These are phyloP conservation scores for Corella eumyota DNA, from an alignment of 23 tunicate genomes.

Conservation along the genomic window DNA sequence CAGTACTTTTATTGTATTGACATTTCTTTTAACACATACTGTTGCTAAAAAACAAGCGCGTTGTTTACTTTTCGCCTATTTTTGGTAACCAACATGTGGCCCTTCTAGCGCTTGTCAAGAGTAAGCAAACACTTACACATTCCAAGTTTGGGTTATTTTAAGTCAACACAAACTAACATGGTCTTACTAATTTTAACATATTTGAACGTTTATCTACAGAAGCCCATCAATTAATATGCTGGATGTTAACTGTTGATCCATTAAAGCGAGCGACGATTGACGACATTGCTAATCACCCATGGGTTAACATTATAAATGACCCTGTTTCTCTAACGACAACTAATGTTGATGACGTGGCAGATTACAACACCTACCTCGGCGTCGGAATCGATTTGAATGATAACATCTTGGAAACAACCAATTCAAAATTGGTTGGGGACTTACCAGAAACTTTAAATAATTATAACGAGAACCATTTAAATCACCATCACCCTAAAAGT, in stretches of 20 bases:
- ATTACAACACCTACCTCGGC: background rate
- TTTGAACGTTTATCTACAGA: constrained; percentile 26
- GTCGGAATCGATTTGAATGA: constrained; percentile 3
- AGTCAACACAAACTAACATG: no score
- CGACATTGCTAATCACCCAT: constrained; percentile 33
- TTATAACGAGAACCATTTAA: background rate
- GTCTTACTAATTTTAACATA: no score
- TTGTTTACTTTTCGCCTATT: no score
- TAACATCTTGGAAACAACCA: background rate
- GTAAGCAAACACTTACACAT: no score
- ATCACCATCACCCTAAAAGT: constrained; percentile 5
- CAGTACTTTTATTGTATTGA: no score
- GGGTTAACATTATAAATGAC: constrained; percentile 11
- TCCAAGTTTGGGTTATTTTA: no score
- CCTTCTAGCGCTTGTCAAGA: no score
- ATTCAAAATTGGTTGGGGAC: background rate
- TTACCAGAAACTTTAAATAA: no score
- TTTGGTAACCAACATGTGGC: no score
- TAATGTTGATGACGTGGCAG: background rate
- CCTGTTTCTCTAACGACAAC: background rate
- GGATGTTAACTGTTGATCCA: constrained; percentile 56
- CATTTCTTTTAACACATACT: no score
- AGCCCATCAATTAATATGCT: constrained; percentile 33
- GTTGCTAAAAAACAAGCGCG: no score
- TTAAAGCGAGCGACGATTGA: constrained; percentile 49